A percentile compares a stretch with the other conserved stretches of the same genome.
Evolutionary conservation across 23 tunicate species (phyloP).

Genomic region (Diplosoma virens): DNA sequence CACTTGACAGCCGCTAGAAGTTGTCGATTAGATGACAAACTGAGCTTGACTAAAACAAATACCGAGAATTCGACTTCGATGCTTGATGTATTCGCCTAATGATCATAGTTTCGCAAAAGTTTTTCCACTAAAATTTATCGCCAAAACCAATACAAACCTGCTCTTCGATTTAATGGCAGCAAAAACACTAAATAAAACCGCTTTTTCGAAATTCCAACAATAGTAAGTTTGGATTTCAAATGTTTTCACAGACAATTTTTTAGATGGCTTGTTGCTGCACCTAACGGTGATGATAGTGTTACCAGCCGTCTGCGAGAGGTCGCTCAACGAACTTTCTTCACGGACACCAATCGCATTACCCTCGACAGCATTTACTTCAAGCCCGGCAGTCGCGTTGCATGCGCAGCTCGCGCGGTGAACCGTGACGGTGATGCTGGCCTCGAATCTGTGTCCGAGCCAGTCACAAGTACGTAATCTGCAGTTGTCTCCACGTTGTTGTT

Average conservation of each 20-base stretch:
- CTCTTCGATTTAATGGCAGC: no score
- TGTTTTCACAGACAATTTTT: no score
- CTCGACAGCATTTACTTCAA: slow-evolving; percentile 96
- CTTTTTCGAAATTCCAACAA: no score
- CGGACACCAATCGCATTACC: slow-evolving; percentile 80
- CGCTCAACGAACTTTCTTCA: slow-evolving; percentile 86
- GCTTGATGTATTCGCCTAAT: no score
- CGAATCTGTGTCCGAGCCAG: slow-evolving; percentile 80
- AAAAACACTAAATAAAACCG: background rate
- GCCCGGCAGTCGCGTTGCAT: slow-evolving; percentile 80
- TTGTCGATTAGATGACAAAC: no score
- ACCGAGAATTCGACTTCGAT: no score
- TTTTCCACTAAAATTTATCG: no score
- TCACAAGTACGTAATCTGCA: slow-evolving; percentile 47
- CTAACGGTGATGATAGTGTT: slow-evolving; percentile 73
- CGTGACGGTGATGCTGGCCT: slow-evolving; percentile 91
- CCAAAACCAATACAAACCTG: no score
- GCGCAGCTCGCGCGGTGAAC: slow-evolving; percentile 93
- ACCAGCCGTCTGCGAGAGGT: slow-evolving; percentile 80
- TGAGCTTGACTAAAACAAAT: no score
- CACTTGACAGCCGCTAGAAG: no score
- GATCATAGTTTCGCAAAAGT: no score
- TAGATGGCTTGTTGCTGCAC: slow-evolving; percentile 96
- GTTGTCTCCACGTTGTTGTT: background rate
- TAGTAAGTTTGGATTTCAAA: no score